Percentiles rank a stretch among this genome's conserved stretches.
Conservation (phyloP, 2,797 vertebrate genomes). For the Sebastes jordani region DNA sequence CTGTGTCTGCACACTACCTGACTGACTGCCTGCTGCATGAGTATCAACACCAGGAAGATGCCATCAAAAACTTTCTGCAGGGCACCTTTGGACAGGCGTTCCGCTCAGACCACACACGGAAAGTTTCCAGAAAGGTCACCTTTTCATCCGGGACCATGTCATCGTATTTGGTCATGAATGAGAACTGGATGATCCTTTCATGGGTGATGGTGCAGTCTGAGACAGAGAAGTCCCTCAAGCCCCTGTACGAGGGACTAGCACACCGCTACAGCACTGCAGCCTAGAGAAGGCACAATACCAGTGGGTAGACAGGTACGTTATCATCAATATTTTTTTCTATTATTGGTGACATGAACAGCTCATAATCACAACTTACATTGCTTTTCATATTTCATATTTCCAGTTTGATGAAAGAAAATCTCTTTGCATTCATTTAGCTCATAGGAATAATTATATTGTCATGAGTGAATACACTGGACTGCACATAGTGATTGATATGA, state of each 20-base stretch:
- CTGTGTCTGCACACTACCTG: conserved; percentile 1
- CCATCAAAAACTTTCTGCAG: background rate
- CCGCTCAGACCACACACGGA: conserved; percentile 26
- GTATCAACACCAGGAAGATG: background rate
- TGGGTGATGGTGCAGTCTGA: conserved; percentile 46
- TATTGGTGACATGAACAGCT: background rate
- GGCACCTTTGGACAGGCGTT: conserved; percentile 16
- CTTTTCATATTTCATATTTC: background rate
- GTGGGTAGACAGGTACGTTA: conserved; percentile 35
- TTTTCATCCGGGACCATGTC: conserved; percentile 39
- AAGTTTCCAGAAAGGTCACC: conserved; percentile 35
- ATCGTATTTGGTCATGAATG: conserved; percentile 31
- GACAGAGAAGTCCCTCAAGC: conserved; percentile 28
- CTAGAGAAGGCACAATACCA: conserved; percentile 42
- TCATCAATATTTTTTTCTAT: background rate
- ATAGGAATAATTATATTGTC: background rate
- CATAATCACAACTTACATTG: background rate
- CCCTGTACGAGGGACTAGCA: conserved; percentile 23
- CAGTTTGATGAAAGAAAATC: background rate
- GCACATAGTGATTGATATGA: no score
- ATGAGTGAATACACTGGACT: background rate
- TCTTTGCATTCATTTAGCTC: background rate
- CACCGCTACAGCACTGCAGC: conserved; percentile 15
- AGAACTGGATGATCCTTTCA: conserved; percentile 50
- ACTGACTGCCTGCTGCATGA: background rate